phyloP scores from a whole-genome alignment of 2,113 vertebrate species.

The Empidonax traillii region DNA sequence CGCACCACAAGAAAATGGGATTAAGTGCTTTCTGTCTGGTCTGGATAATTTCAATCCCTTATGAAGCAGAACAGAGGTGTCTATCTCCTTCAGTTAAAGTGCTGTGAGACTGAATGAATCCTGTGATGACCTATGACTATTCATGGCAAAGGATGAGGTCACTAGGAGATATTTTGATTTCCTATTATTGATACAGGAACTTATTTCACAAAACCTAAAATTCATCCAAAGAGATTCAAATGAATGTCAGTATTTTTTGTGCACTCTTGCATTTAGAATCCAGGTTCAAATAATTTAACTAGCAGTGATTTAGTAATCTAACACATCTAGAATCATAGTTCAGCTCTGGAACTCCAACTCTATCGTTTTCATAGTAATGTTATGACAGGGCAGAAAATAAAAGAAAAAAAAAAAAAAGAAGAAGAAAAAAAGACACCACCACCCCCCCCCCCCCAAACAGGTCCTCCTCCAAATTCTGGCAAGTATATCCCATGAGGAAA shows the following conservation, averaged over 20 bases:
- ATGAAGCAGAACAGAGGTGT: neutral
- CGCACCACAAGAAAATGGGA: neutral
- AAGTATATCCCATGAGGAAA: neutral
- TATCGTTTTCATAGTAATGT: neutral
- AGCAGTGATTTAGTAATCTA: neutral
- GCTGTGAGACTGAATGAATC: neutral
- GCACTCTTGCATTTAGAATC: neutral
- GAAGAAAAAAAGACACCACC: no score
- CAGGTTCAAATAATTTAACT: neutral
- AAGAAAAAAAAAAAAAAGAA: neutral
- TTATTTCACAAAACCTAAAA: neutral
- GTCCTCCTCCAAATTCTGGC: neutral
- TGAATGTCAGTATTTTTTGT: neutral
- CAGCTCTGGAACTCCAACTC: neutral
- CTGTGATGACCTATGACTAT: neutral
- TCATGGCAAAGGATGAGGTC: neutral
- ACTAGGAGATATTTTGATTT: neutral
- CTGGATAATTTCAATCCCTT: neutral
- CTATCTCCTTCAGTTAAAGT: neutral
- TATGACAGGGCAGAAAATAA: neutral
- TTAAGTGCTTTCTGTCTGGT: neutral
- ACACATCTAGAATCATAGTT: accelerated
- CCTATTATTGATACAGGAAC: neutral
- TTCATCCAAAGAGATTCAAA: neutral
- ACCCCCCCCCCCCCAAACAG: neutral